Evolutionary conservation across 2,797 vertebrate species (phyloP), one percentile per base, ranked within the genome.

Genomic region (Arctocebus calabarensis): DNA sequence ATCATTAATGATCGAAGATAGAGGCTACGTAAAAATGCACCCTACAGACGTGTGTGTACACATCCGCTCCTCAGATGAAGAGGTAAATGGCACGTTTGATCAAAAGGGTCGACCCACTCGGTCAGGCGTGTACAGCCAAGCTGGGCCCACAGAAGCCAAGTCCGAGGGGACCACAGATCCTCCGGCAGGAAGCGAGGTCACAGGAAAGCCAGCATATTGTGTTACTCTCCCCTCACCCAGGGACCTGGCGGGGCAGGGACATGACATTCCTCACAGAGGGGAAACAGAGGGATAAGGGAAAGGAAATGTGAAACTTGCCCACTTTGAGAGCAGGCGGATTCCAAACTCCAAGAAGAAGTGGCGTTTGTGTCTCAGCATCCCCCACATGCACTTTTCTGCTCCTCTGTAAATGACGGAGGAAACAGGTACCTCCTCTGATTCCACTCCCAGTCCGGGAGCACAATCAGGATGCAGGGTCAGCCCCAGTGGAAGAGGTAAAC

Each of bases 381-480:
- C 2, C 48, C 27, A 25, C 1, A 1, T 6, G 37, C 32, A 34
- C 78, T 34, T 93, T n/a, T 48, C 83, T 40, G 83, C 82, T 77
- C 64, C 37, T 84, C 62, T 52, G 55, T 81, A 52, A 74, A 89
- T 94, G 81, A 74, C 91, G 66, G 45, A 91, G 81, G 94, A 94
- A 77, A 77, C 37, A 40, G 70, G 74, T 1, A 0, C 77, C 83
- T 90, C 74, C 78, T 84, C 90, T 77, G 16, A 91, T 32, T 62
- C 79, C 32, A 73, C 48, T 85, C 79, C 70, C 45, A 19, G 85
- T 43, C 66, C 32, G 73, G 25, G 16, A 92, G 75, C 86, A 64
- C 86, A 95, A 93, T 97, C 96, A 97, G 81, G 57, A 96, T 94
- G 94, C 70, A 97, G 94, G 96, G 90, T 25, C 78, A 64, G 34